A percentile compares a stretch with the other conserved stretches of the same genome.
Evolutionary conservation across 2,888 invertebrate genomes (phyloP).

Genomic region (Cetonia aurata): DNA sequence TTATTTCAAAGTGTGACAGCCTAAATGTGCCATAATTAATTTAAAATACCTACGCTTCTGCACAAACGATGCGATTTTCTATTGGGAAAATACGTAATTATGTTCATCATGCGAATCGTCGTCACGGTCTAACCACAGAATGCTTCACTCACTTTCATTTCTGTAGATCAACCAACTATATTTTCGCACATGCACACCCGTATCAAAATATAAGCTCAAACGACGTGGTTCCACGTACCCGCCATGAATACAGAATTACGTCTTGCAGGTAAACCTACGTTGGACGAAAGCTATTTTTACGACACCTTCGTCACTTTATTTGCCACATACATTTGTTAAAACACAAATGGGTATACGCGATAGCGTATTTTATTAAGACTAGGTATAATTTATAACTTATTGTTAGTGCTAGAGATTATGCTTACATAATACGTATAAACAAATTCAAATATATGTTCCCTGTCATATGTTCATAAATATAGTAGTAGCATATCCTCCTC

Average conservation of each 20-base stretch:
- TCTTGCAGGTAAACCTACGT: constrained; percentile 29
- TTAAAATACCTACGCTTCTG: constrained; percentile 2
- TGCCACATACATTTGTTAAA: not conserved
- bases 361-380: not conserved
- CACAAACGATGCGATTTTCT: not conserved
- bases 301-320: constrained; percentile 9
- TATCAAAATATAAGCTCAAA: constrained; percentile 33
- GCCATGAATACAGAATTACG: constrained; percentile 38
- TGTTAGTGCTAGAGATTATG: too few relatives aligned
- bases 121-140: constrained; percentile 26
- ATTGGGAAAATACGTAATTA: constrained; percentile 10
- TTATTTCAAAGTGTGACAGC: not conserved
- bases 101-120: constrained; percentile 6
- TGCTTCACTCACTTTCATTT: constrained; percentile 14
- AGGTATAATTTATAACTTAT: too few relatives aligned
- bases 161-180: not conserved
- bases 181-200: constrained; percentile 5
- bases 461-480: too few relatives aligned
- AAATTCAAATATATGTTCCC: too few relatives aligned
- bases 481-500: too few relatives aligned
- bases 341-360: not conserved
- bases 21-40: constrained; percentile 13
- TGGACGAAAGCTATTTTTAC: constrained; percentile 22
- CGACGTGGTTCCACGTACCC: constrained; percentile 34
- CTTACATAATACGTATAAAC: too few relatives aligned